Evolutionary conservation across 2,797 vertebrate species (phyloP).

Genomic region (Picus viridis): DNA sequence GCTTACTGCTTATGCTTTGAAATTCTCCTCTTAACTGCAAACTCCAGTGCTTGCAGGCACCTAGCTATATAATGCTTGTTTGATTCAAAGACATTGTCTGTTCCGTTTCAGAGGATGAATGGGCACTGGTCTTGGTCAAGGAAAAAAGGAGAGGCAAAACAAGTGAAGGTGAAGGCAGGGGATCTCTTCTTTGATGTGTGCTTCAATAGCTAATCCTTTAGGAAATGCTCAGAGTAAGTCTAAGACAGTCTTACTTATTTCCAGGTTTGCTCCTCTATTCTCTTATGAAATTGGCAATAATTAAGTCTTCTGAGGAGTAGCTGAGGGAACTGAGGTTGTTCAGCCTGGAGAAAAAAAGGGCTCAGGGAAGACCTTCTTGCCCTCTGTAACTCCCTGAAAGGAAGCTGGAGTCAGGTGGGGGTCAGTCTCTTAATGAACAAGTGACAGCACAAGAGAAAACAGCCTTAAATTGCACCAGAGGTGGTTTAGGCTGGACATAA

Average conservation of each 20-base stretch:
- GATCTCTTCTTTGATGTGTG: neutral
- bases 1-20: neutral
- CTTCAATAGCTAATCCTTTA: neutral
- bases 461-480: too few species aligned
- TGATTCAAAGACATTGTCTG: neutral
- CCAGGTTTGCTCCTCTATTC: neutral
- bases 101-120: neutral
- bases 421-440: too few species aligned
- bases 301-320: too few species aligned
- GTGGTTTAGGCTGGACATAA: too few species aligned
- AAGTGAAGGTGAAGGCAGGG: fast-evolving
- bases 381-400: too few species aligned
- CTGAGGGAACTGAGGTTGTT: too few species aligned
- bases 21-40: neutral
- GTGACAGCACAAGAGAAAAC: too few species aligned
- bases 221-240: neutral
- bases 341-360: too few species aligned
- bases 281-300: too few species aligned
- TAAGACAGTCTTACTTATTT: neutral
- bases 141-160: neutral
- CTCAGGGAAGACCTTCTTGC: too few species aligned
- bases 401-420: too few species aligned
- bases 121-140: neutral
- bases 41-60: neutral
- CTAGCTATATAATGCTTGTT: neutral